Base-by-base conservation (phyloP, 2,888 invertebrate genomes). In the Xanthia icteritia region DNA sequence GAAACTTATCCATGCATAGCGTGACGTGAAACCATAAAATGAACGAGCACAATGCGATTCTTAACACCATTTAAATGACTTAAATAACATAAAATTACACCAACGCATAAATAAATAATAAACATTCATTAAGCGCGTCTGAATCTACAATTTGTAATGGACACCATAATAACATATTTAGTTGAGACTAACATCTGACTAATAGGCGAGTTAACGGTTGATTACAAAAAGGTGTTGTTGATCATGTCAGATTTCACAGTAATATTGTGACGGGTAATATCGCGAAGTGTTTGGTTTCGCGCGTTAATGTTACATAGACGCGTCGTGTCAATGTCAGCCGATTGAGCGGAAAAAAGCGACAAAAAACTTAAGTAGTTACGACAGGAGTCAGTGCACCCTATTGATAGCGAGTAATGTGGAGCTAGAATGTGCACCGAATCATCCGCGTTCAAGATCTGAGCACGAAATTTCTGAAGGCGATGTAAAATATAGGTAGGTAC, bases 301-400 rank as follows among this genome's bases (percentile, higher is more conserved):
- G 91, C 94, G 90, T 92, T 92, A 92, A 88, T 85, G 84, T 86
- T 86, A 89, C 83, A 87, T 89, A 88, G 87, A 88, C 90, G 86
- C 88, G 89, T 92, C 94, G 92, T 93, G 94, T 95, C 93, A 94
- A 90, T 95, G 95, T 95, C 95, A 94, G 89, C 69, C 74, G 70
- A 82, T 77, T 79, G 78, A 74, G 83, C 88, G 88, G 91, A 92
- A 92, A 90, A 90, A 92, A 90, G 87, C 85, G 87, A 89, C 86
- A 90, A 91, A 91, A 89, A 90, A 88, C 75, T 84, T 78, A 85
- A 87, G 88, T 89, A 86, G 88, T 82, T 86, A 78, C 76, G 74
- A 80, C 81, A 84, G 83, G 84, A 90, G 90, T 90, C 90, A 90
- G 86, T 90, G 90, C 87, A 88, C 90, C 84, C 84, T 83, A 63